Evolutionary conservation across 2,888 invertebrate genomes (phyloP), one percentile per base, ranked within the genome.

Genomic region (Plebejus argus): DNA sequence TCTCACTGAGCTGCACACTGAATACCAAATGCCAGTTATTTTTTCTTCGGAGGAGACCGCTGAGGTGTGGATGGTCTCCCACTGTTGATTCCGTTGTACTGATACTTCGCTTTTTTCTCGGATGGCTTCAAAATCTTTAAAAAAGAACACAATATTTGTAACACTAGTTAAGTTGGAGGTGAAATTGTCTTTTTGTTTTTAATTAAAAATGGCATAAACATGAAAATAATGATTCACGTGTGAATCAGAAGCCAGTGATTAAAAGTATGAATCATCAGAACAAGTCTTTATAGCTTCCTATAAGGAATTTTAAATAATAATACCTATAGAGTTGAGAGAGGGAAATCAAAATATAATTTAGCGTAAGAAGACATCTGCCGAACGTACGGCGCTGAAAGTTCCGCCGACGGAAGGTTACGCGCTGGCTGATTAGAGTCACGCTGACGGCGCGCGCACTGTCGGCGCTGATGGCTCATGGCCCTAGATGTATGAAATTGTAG

Each of bases 21-120:
- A 90, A 90, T 88, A 84, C 90, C 89, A 85, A 89, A 89, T 85
- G 86, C 85, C 89, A 94, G 95, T 96, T 96, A 96, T 96, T 97
- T 97, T 92, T 95, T 95, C 88, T 94, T 95, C 81, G 96, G 96
- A 92, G 95, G 92, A 93, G 97, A 97, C 88, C 97, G 96, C 88
- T 97, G 97, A 83, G 97, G 97, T 86, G 98, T 97, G 83, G 97
- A 96, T 82, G 98, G 96, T 95, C 98, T 96, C 81, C 97, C 97
- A 81, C 97, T 97, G 92, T 97, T 97, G 93, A 97, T 96, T 85
- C 97, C 97, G 85, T 96, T 96, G 94, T 99, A 99, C 90, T 99
- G 98, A 93, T 99, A 99, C 94, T 99, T 99, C 84, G 99, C 99
- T 95, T 99, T 99, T 95, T 99, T 99, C 95, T 99, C 99, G 80